Evolutionary conservation across 2,888 invertebrate genomes (phyloP), one percentile per base, ranked within the genome.

Genomic region (Caenorhabditis becei): DNA sequence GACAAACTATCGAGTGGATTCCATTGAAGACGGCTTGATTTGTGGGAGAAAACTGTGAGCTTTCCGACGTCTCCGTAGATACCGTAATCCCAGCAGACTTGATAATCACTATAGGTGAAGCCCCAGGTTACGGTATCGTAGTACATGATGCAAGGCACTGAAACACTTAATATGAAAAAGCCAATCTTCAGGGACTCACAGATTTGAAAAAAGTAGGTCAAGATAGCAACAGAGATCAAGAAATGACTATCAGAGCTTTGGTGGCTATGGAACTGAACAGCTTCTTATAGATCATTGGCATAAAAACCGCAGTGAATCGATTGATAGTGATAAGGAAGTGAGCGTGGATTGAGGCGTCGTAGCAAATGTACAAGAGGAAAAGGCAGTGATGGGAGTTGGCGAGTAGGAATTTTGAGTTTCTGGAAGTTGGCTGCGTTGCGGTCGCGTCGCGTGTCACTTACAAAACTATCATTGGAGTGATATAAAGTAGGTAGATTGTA

Each of bases 241-340:
- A 58, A 35, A 58, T n/a, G 20, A 35, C 10, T 8, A 58, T 58
- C 11, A 37, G 3, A 10, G 4, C 1, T n/a, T 58, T 58, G 18
- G 58, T 58, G 4, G 1, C 1, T n/a, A 3, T 16, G 8, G 18
- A 4, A 2, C 26, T 35, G 53, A 41, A 26, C 24, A 5, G 26
- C 5, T 11, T 28, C 26, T 18, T 54, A n/a, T 56, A 66, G 1
- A 28, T 1, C 7, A 66, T 24, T 24, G 66, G 66, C 0, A 44
- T n/a, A 18, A 56, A 67, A 5, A 67, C 67, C 2, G 67, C 67
- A 58, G 28, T 47, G 23, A 67, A 67, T 24, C 67, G 56, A n/a
- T 67, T 67, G 44, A 67, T 11, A 2, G 67, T 58, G 2, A 56
- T 56, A 5, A 67, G 8, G 0, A 56, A 18, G 35, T 58, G 67